A percentile compares a stretch with the other conserved stretches of the same genome.
These are phyloP conservation scores for Arrhopalites spinosus DNA, from an alignment of 2,888 invertebrate species.

Conservation along the genomic window DNA sequence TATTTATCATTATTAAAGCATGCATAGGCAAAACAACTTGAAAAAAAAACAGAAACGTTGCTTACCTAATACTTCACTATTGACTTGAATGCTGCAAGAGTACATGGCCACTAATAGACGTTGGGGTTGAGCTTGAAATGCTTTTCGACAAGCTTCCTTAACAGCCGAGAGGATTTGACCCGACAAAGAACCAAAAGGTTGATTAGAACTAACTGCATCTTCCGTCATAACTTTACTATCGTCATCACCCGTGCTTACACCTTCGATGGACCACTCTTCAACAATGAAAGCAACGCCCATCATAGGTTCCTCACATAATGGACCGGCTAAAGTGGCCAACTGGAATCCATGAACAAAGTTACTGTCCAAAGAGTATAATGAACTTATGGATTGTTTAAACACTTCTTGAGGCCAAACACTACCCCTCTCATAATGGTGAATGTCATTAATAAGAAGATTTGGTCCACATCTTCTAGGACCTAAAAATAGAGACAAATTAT, in stretches of 20 bases:
- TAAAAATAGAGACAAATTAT: too few species aligned
- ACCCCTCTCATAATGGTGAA: slow-evolving; percentile 68
- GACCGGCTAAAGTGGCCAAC: slow-evolving; percentile 84
- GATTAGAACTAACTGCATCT: slow-evolving; percentile 52
- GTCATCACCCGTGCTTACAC: slow-evolving; percentile 27
- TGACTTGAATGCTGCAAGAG: slow-evolving; percentile 77
- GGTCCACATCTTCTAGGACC: slow-evolving; percentile 86
- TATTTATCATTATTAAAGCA: too few species aligned
- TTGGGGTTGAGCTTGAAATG: slow-evolving; percentile 87
- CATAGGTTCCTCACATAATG: slow-evolving; percentile 96
- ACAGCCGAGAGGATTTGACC: slow-evolving; percentile 91
- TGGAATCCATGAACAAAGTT: slow-evolving; percentile 82
- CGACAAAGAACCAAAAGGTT: slow-evolving; percentile 64
- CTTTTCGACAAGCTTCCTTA: slow-evolving; percentile 84
- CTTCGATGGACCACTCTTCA: slow-evolving; percentile 75
- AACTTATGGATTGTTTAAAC: slow-evolving; percentile 14
- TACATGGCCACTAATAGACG: slow-evolving; percentile 96
- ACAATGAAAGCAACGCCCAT: slow-evolving; percentile 91
- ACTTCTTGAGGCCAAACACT: slow-evolving; percentile 62
- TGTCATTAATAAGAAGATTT: slow-evolving; percentile 85
- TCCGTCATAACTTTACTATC: neutral
- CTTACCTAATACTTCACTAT: slow-evolving; percentile 86
- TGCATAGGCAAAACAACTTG: too few species aligned
- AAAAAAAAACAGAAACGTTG: slow-evolving; percentile 54
- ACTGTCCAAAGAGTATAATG: slow-evolving; percentile 65